phyloP scores from a whole-genome alignment of 2,888 invertebrate genomes.

The Nymphalis c-album region DNA sequence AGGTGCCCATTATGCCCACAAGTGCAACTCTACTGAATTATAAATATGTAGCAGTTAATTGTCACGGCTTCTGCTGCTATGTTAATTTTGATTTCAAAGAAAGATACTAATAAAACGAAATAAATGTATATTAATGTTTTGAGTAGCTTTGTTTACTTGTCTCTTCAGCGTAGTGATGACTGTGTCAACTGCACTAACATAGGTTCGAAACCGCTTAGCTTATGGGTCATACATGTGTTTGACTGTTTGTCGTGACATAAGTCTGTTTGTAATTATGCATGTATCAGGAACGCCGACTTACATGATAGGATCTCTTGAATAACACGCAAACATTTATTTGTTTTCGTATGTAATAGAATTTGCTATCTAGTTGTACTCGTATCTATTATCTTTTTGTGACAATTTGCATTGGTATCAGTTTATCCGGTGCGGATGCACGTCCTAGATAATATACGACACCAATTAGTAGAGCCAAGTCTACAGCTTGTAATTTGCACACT shows the following conservation, averaged over 20 bases:
- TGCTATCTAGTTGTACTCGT: not conserved
- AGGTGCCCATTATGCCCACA: too few species aligned
- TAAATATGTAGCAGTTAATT: slow-evolving; percentile 8
- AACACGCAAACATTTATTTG: not conserved
- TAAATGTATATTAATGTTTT: too few species aligned
- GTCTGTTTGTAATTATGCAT: too few species aligned
- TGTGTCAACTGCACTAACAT: too few species aligned
- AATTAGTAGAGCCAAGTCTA: slow-evolving; percentile 45
- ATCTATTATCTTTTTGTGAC: slow-evolving; percentile 45
- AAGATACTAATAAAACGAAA: not conserved
- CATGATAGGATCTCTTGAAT: too few species aligned
- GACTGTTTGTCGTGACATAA: too few species aligned
- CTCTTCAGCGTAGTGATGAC: too few species aligned
- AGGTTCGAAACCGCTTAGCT: too few species aligned
- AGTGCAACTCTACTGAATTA: not conserved
- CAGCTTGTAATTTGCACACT: slow-evolving; percentile 47
- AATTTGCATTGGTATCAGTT: slow-evolving; percentile 69
- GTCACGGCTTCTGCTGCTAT: not conserved
- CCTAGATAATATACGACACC: slow-evolving; percentile 59
- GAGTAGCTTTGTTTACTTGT: too few species aligned
- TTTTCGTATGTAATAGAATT: slow-evolving; percentile 8
- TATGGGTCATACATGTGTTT: too few species aligned
- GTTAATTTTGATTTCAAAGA: not conserved
- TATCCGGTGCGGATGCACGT: slow-evolving; percentile 64
- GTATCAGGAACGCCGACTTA: too few species aligned